phyloP scores from a whole-genome alignment of 2,797 vertebrate genomes.

The Yasuhikotakia modesta region DNA sequence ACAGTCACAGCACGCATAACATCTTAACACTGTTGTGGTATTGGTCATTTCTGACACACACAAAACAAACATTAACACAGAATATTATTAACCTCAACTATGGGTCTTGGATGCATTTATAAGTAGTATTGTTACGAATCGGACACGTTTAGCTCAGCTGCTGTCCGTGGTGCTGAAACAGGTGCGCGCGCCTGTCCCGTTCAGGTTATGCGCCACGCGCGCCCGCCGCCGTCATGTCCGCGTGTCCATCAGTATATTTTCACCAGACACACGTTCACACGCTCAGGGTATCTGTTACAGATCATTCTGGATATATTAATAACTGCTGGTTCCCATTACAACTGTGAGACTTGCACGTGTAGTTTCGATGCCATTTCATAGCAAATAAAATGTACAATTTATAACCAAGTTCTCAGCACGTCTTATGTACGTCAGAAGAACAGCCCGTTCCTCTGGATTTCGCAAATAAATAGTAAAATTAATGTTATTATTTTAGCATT shows the following conservation, averaged over 20 bases:
- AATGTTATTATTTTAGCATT: neutral
- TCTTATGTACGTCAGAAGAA: neutral
- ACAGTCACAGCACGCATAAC: too few relatives aligned
- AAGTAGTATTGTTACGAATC: neutral
- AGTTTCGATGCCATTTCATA: neutral
- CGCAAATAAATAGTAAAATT: neutral
- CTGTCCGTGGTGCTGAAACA: conserved; percentile 66
- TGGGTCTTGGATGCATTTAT: neutral
- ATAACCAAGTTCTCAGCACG: neutral
- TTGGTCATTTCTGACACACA: too few relatives aligned
- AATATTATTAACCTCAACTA: neutral
- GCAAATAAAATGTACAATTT: neutral
- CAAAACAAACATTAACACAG: neutral
- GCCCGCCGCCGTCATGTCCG: neutral
- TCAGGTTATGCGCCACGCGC: conserved; percentile 32
- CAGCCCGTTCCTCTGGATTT: neutral
- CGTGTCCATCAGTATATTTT: neutral
- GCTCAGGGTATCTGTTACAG: neutral
- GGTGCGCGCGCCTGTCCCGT: conserved; percentile 3
- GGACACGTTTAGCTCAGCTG: conserved; percentile 1
- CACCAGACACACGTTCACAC: neutral
- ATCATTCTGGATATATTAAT: neutral
- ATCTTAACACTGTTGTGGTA: too few relatives aligned
- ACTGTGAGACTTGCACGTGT: neutral
- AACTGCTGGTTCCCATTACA: neutral